Evolutionary conservation across 1,140 invertebrate species (phyloP).

Genomic region (Trichonephila clavata): DNA sequence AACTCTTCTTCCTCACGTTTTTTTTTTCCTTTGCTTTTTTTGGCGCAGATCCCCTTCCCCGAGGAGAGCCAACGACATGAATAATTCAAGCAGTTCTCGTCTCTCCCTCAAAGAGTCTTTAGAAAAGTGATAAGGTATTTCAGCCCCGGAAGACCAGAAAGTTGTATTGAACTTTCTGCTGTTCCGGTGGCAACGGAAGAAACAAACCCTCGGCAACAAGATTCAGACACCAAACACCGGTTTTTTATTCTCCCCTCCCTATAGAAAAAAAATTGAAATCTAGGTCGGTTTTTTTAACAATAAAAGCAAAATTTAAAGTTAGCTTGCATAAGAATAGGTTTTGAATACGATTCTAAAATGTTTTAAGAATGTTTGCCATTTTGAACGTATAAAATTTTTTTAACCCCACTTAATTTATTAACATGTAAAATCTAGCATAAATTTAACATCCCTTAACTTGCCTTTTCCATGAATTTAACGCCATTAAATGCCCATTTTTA

Average conservation of each 20-base stretch:
- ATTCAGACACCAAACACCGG: background rate
- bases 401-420: no score
- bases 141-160: background rate
- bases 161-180: conserved; percentile 13
- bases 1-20: no score
- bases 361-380: no score
- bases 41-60: background rate
- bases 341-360: no score
- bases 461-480: no score
- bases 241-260: background rate
- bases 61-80: background rate
- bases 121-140: conserved; percentile 27
- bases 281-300: background rate
- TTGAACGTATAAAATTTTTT: no score
- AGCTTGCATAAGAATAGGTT: no score
- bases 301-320: background rate
- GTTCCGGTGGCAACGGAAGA: conserved; percentile 23
- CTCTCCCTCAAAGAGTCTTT: background rate
- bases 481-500: no score
- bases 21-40: background rate
- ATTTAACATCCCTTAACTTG: no score
- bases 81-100: background rate
- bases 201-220: background rate
- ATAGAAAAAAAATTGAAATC: background rate
- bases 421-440: no score